These are phyloP conservation scores for Aricia artaxerxes DNA, from an alignment of 2,888 invertebrate genomes.

Conservation along the genomic window DNA sequence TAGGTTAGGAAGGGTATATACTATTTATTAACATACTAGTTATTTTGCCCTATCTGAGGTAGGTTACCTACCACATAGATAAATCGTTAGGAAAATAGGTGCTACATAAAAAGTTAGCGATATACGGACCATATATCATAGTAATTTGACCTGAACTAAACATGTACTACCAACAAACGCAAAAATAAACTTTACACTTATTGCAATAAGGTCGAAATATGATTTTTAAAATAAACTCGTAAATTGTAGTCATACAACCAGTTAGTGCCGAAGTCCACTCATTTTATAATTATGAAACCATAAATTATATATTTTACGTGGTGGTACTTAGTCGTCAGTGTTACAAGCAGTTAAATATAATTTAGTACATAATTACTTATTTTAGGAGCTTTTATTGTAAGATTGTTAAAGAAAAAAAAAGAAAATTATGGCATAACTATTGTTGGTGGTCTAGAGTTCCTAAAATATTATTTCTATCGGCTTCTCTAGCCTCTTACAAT, in stretches of 20 bases:
- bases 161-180: background rate
- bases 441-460: too few relatives aligned
- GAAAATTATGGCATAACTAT: too few relatives aligned
- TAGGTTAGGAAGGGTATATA: too few relatives aligned
- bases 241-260: background rate
- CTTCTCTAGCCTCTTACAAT: too few relatives aligned
- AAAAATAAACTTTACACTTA: background rate
- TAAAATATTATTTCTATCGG: too few relatives aligned
- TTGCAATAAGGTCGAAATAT: background rate
- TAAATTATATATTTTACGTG: constrained; percentile 5
- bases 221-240: background rate
- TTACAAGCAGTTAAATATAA: background rate
- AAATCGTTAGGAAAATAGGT: background rate
- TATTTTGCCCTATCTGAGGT: background rate
- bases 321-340: background rate
- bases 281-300: constrained; percentile 19
- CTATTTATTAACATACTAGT: background rate
- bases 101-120: background rate
- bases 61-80: background rate
- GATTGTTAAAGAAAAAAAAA: too few relatives aligned
- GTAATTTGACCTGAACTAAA: constrained; percentile 4
- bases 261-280: background rate
- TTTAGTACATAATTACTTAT: background rate
- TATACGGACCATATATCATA: background rate
- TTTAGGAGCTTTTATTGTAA: background rate